A percentile compares a stretch with the other conserved stretches of the same genome.
Conservation (phyloP, 2,797 vertebrate genomes). For the Paratrypauchen microcephalus region DNA sequence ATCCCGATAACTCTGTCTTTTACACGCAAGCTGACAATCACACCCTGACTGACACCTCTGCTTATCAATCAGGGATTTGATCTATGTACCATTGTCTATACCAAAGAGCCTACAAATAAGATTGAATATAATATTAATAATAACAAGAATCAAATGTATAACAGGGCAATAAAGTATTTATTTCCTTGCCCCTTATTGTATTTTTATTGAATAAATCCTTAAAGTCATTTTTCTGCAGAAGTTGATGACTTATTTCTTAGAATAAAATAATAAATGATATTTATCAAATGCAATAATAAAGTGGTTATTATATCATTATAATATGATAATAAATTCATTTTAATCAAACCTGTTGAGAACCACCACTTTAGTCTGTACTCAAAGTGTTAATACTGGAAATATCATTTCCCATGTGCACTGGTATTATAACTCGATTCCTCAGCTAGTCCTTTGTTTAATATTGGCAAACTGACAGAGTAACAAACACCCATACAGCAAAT, state of each 20-base stretch:
- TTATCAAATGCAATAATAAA: not conserved
- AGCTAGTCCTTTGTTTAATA: not conserved
- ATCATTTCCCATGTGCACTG: not conserved
- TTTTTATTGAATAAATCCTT: too few relatives aligned
- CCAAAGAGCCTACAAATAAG: too few relatives aligned
- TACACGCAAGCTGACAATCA: conserved; percentile 81
- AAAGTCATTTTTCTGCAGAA: not conserved
- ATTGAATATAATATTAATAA: too few relatives aligned
- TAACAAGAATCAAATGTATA: too few relatives aligned
- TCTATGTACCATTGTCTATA: not conserved
- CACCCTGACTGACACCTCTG: conserved; percentile 33
- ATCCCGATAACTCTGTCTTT: conserved; percentile 69
- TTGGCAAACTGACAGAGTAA: not conserved
- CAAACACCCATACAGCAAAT: conserved; percentile 9
- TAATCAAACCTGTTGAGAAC: not conserved
- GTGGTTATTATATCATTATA: too few relatives aligned
- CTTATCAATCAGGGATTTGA: conserved; percentile 6
- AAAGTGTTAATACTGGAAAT: not conserved
- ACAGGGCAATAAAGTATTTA: too few relatives aligned
- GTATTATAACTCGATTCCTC: not conserved
- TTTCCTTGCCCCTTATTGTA: too few relatives aligned
- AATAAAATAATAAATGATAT: not conserved
- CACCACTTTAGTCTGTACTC: not conserved
- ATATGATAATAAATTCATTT: too few relatives aligned
- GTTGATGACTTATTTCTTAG: not conserved